Evolutionary conservation across 2,888 invertebrate genomes (phyloP).

Genomic region (Trissolcus japonicus): DNA sequence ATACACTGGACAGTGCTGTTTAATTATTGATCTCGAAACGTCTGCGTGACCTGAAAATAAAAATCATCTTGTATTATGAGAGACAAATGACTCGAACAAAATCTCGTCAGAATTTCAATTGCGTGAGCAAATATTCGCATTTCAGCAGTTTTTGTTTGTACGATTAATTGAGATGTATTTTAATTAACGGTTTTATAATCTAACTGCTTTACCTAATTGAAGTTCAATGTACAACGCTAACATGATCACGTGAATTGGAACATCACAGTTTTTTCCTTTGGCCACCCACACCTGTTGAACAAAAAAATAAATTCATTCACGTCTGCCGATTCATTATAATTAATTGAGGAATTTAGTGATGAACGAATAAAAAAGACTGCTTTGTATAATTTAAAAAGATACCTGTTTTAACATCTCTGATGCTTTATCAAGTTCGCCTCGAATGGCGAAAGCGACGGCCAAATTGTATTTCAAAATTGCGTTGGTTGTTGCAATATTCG

Average conservation of each 20-base stretch:
- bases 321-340: background rate
- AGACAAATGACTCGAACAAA: too few relatives aligned
- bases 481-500: slow-evolving; percentile 81
- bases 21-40: slow-evolving; percentile 80
- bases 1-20: slow-evolving; percentile 79
- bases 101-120: too few relatives aligned
- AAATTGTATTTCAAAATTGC: slow-evolving; percentile 88
- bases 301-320: background rate
- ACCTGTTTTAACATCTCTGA: slow-evolving; percentile 77
- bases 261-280: slow-evolving; percentile 76
- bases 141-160: background rate
- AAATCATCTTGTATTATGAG: slow-evolving; percentile 13
- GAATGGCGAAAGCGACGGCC: slow-evolving; percentile 85
- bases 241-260: slow-evolving; percentile 82
- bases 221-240: slow-evolving; percentile 82
- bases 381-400: slow-evolving; percentile 18
- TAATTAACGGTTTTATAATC: background rate
- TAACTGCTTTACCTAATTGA: slow-evolving; percentile 78
- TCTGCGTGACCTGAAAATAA: slow-evolving; percentile 78
- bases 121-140: background rate
- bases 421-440: slow-evolving; percentile 85
- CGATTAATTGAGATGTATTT: slow-evolving; percentile 4
- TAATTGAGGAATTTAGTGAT: background rate
- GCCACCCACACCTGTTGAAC: slow-evolving; percentile 78
- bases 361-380: background rate